A percentile compares a stretch with the other conserved stretches of the same genome.
Conservation (phyloP, 2,888 invertebrate genomes). For the Lepidocyrtoides sp. region DNA sequence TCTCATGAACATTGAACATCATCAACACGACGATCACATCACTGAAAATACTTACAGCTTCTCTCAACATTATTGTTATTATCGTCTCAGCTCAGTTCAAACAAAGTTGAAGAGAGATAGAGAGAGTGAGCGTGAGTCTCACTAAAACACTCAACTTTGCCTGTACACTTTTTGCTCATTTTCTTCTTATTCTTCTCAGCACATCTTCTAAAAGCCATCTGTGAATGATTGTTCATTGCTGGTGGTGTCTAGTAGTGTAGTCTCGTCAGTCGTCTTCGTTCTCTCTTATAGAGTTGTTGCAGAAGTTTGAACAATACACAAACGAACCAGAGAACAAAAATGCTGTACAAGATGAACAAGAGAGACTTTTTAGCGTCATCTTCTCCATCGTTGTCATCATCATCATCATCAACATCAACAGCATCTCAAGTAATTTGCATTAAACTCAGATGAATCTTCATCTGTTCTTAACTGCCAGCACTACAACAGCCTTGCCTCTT, state of each 20-base stretch:
- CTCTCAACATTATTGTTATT: conserved; percentile 24
- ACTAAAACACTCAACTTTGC: conserved; percentile 27
- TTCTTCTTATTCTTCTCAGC: neutral
- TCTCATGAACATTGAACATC: conserved; percentile 56
- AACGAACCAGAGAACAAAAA: neutral
- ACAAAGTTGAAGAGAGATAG: neutral
- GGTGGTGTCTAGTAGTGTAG: neutral
- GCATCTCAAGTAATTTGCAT: conserved; percentile 68
- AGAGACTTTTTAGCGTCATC: conserved; percentile 24
- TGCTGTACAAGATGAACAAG: neutral
- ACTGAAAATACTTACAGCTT: conserved; percentile 13
- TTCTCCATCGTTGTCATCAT: too few relatives aligned
- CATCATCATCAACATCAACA: neutral
- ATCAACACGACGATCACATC: conserved; percentile 19
- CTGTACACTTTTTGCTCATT: conserved; percentile 13
- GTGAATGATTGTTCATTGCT: conserved; percentile 72
- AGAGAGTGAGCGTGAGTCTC: neutral
- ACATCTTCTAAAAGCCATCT: conserved; percentile 54
- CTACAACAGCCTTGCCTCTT: neutral
- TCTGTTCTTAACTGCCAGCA: conserved; percentile 8
- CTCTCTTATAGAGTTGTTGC: neutral
- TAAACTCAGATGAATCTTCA: conserved; percentile 73
- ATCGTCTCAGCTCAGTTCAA: neutral
- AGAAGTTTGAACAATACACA: neutral
- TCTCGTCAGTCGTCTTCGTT: too few relatives aligned